Percentiles rank a stretch among this genome's conserved stretches.
Conservation (phyloP, 2,797 vertebrate genomes). For the Sebastes elongatus region DNA sequence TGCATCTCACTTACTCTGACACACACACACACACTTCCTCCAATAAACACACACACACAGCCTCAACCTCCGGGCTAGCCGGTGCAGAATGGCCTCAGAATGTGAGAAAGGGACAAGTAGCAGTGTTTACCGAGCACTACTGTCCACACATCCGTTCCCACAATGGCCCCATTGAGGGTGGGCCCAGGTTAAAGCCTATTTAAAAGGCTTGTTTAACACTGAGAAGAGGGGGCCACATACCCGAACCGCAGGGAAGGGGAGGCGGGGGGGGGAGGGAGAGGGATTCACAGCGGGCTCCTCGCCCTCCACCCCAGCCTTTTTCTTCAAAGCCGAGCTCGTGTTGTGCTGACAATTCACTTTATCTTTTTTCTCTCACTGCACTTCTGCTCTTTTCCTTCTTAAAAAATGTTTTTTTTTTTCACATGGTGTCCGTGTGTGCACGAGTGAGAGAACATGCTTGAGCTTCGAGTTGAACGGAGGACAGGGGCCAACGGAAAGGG, state of each 20-base stretch:
- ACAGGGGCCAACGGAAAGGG: slow-evolving; percentile 44
- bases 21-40: neutral
- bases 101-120: slow-evolving; percentile 81
- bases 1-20: slow-evolving; percentile 9
- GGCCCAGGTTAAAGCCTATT: slow-evolving; percentile 84
- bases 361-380: slow-evolving; percentile 35
- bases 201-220: slow-evolving; percentile 84
- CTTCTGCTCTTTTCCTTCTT: slow-evolving; percentile 18
- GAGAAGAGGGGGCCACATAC: slow-evolving; percentile 78
- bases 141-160: slow-evolving; percentile 85
- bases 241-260: slow-evolving; percentile 68
- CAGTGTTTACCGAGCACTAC: slow-evolving; percentile 81
- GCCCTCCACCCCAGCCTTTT: slow-evolving; percentile 42
- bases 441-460: slow-evolving; percentile 39
- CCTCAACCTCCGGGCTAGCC: slow-evolving; percentile 37
- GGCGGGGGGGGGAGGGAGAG: slow-evolving; percentile 23
- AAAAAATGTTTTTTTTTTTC: neutral
- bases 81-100: slow-evolving; percentile 56
- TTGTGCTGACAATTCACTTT: slow-evolving; percentile 68
- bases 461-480: slow-evolving; percentile 58
- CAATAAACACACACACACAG: slow-evolving; percentile 6
- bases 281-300: slow-evolving; percentile 62
- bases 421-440: slow-evolving; percentile 7
- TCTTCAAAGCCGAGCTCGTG: slow-evolving; percentile 59
- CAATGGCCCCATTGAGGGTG: slow-evolving; percentile 84